Conservation (phyloP, 2,113 vertebrate genomes). For the Neotragus pygmaeus region DNA sequence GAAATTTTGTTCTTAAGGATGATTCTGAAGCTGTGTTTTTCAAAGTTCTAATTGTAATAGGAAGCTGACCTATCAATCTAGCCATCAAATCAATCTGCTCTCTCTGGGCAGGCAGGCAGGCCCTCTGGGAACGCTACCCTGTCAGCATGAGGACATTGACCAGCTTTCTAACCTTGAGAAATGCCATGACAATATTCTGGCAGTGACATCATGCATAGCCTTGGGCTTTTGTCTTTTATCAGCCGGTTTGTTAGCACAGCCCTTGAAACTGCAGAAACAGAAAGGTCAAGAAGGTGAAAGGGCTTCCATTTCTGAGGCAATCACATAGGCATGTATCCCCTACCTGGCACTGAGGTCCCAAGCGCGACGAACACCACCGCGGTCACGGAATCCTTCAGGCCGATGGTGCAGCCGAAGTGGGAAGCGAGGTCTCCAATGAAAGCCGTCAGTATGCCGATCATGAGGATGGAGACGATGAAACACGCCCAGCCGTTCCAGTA, state of each 20-base stretch:
- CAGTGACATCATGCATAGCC: background rate
- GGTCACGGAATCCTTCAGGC: slow-evolving; percentile 95
- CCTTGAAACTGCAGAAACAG: background rate
- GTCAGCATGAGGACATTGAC: background rate
- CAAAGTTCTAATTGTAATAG: background rate
- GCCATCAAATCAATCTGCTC: background rate
- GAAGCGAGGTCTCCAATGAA: slow-evolving; percentile 96
- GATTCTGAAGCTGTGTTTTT: background rate
- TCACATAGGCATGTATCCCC: background rate
- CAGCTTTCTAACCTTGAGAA: background rate
- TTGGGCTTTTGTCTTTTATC: background rate
- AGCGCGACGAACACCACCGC: slow-evolving; percentile 95
- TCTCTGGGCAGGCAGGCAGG: background rate
- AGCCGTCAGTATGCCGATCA: slow-evolving; percentile 94
- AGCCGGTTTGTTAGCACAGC: background rate
- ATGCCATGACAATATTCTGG: background rate
- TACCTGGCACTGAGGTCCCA: slow-evolving; percentile 96
- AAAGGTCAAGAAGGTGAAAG: background rate
- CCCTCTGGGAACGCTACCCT: background rate
- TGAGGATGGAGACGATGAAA: slow-evolving; percentile 91
- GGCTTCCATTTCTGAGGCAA: background rate
- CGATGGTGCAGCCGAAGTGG: slow-evolving; percentile 96
- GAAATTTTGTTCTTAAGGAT: background rate
- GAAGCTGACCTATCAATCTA: background rate
- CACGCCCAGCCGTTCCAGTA: slow-evolving; percentile 98